Conservation (phyloP, 2,888 invertebrate genomes). For the Caenorhabditis afra region DNA sequence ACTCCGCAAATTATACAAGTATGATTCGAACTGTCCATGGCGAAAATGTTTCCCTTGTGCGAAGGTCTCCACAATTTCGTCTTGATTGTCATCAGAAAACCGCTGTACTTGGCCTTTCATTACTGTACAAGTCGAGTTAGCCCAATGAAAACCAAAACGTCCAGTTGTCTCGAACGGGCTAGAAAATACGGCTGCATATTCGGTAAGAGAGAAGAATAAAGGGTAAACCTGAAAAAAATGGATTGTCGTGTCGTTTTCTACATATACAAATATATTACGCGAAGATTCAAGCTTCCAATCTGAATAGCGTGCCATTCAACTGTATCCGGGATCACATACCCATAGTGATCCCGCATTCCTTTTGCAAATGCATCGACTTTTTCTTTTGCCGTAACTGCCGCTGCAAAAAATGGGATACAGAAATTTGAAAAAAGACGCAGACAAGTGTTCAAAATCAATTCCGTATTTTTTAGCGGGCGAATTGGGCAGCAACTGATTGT, state of each 20-base stretch:
- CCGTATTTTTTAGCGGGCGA: too few relatives aligned
- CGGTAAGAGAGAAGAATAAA: slow-evolving; percentile 72
- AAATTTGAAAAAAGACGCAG: too few relatives aligned
- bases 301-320: slow-evolving; percentile 58
- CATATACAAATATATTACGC: slow-evolving; percentile 8
- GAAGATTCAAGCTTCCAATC: slow-evolving; percentile 50
- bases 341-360: slow-evolving; percentile 36
- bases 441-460: too few relatives aligned
- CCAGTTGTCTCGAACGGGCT: slow-evolving; percentile 72
- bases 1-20: slow-evolving; percentile 72
- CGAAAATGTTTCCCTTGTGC: slow-evolving; percentile 74
- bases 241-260: neutral
- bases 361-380: slow-evolving; percentile 26
- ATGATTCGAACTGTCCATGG: slow-evolving; percentile 78
- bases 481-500: too few relatives aligned
- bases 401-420: too few relatives aligned
- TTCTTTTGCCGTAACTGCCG: slow-evolving; percentile 39
- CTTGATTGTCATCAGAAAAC: slow-evolving; percentile 55
- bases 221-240: slow-evolving; percentile 47
- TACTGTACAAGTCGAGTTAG: slow-evolving; percentile 79
- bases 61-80: slow-evolving; percentile 63
- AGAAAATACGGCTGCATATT: slow-evolving; percentile 74
- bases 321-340: slow-evolving; percentile 18
- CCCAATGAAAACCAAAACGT: slow-evolving; percentile 79
- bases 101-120: slow-evolving; percentile 76